Conservation (phyloP, 2,113 vertebrate species). For the Pygoscelis adeliae region DNA sequence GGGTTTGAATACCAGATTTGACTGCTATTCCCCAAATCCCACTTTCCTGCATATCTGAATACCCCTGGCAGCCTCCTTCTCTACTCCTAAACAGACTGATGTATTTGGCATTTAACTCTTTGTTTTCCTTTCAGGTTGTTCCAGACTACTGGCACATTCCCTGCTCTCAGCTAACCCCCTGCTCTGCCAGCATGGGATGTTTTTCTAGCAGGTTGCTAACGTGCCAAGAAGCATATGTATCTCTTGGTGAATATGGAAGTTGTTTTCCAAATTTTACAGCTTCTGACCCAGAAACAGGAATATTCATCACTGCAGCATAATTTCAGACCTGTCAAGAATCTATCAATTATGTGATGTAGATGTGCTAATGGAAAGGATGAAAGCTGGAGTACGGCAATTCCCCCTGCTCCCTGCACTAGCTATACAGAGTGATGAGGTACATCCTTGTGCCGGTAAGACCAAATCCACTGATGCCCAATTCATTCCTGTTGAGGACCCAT, state of each 20-base stretch:
- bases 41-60: background rate
- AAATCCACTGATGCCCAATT: background rate
- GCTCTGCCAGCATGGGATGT: constrained; percentile 43
- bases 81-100: background rate
- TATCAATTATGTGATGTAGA: constrained; percentile 22
- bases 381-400: background rate
- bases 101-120: constrained; percentile 32
- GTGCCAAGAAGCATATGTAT: constrained; percentile 43
- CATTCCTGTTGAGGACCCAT: background rate
- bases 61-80: background rate
- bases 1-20: background rate
- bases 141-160: constrained; percentile 6
- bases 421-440: background rate
- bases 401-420: background rate
- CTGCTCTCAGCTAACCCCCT: constrained; percentile 22
- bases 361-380: background rate
- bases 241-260: constrained; percentile 24
- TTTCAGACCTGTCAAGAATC: constrained; percentile 63
- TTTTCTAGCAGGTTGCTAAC: constrained; percentile 24
- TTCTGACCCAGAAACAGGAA: constrained; percentile 57
- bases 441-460: background rate
- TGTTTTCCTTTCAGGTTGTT: background rate
- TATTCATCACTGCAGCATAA: constrained; percentile 54
- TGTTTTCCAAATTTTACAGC: constrained; percentile 52
- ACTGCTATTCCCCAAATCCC: background rate